Conservation (phyloP, 2,797 vertebrate genomes). For the Acanthurus tractus region DNA sequence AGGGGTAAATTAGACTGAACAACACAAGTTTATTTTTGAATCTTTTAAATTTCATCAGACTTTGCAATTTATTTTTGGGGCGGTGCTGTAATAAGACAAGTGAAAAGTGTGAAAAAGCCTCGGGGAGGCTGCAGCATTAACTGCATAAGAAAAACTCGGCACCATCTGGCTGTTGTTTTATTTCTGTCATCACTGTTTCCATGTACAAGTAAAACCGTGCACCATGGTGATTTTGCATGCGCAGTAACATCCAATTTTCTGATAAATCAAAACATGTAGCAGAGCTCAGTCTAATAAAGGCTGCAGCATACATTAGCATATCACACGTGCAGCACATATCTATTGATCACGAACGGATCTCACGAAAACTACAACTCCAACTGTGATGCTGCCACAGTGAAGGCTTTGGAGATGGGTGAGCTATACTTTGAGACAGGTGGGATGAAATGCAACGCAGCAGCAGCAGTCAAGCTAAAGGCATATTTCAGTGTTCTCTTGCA, state of each 20-base stretch:
- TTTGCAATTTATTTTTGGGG: conserved; percentile 49
- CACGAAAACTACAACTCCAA: conserved; percentile 58
- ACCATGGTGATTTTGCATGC: conserved; percentile 52
- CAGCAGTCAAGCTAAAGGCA: conserved; percentile 68
- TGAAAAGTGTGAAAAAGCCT: conserved; percentile 58
- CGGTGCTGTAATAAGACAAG: conserved; percentile 34
- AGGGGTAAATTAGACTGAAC: conserved; percentile 49
- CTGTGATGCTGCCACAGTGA: conserved; percentile 67
- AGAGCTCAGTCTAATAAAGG: conserved; percentile 68
- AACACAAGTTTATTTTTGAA: conserved; percentile 50
- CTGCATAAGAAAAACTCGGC: conserved; percentile 41
- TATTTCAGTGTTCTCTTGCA: conserved; percentile 61
- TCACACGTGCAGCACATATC: conserved; percentile 73
- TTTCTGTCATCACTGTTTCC: conserved; percentile 65
- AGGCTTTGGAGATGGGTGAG: conserved; percentile 66
- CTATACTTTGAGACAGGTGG: conserved; percentile 70
- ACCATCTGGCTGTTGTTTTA: conserved; percentile 77
- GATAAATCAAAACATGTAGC: conserved; percentile 57
- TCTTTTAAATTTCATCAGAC: conserved; percentile 58
- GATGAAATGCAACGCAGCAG: conserved; percentile 69
- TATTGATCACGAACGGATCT: conserved; percentile 72
- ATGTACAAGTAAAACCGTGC: conserved; percentile 34
- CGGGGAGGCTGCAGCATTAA: conserved; percentile 59
- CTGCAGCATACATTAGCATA: conserved; percentile 73
- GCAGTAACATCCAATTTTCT: conserved; percentile 61